Evolutionary conservation across 2,888 invertebrate genomes (phyloP).

Genomic region (Diplolepis rosae): DNA sequence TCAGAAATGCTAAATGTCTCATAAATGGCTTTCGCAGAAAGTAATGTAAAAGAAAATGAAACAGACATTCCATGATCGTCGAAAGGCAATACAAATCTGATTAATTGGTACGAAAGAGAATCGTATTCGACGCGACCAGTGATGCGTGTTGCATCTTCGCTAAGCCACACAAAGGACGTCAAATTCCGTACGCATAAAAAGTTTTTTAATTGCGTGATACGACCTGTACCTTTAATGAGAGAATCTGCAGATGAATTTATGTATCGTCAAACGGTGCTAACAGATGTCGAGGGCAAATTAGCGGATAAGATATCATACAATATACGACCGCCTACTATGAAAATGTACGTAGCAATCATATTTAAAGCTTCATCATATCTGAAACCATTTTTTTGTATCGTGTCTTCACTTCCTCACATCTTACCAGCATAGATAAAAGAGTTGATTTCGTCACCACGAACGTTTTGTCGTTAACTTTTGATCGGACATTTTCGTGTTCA

Average conservation of each 20-base stretch:
- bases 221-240: slow-evolving; percentile 47
- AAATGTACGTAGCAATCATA: slow-evolving; percentile 39
- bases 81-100: slow-evolving; percentile 47
- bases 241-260: slow-evolving; percentile 34
- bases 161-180: slow-evolving; percentile 44
- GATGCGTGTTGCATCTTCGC: slow-evolving; percentile 52
- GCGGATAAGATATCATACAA: slow-evolving; percentile 47
- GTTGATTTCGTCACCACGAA: not conserved
- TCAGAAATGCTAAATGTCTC: slow-evolving; percentile 1
- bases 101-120: slow-evolving; percentile 41
- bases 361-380: slow-evolving; percentile 35
- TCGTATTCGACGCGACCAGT: slow-evolving; percentile 46
- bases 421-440: slow-evolving; percentile 4
- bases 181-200: slow-evolving; percentile 42
- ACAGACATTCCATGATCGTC: slow-evolving; percentile 38
- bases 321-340: slow-evolving; percentile 44
- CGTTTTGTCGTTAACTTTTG: not conserved
- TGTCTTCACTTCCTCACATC: not conserved
- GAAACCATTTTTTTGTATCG: slow-evolving; percentile 12
- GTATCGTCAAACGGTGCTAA: slow-evolving; percentile 41
- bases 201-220: slow-evolving; percentile 44
- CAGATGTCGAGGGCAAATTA: slow-evolving; percentile 46
- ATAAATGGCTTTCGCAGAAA: slow-evolving; percentile 41
- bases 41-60: slow-evolving; percentile 42
- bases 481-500: not conserved